Evolutionary conservation across 2,113 vertebrate genomes (phyloP), one percentile per base, ranked within the genome.

Genomic region (Ancistrus triradiatus): DNA sequence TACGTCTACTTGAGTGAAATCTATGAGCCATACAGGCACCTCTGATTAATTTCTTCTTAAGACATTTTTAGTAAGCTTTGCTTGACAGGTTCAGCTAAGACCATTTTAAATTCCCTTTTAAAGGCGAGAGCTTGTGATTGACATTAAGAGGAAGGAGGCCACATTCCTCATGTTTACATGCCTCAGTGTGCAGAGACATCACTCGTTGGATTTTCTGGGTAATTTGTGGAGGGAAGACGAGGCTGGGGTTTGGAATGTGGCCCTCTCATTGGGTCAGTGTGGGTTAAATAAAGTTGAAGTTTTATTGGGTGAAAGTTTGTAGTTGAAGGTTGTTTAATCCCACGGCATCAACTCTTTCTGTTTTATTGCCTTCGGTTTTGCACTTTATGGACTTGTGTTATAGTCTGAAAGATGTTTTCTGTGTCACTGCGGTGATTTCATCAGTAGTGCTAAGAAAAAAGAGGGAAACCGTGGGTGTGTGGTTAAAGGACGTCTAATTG

Each of bases 91-190:
- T 61, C 14, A 40, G 35, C 27, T 46, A 50, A 50, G 33, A 63
- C 42, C 31, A 18, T 73, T 48, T 75, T 63, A 69, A 74, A 49
- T 63, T 50, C n/a, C 59, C 68, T 72, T 70, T 68, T 74, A 79
- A 78, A 82, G 70, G 71, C 78, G 18, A 62, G 51, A 13, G 18
- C 59, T 59, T 59, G 33, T 63, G n/a, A n/a, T n/a, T n/a, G 59
- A 63, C 65, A 59, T 43, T 68, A 52, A 63, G 13, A 7, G 27
- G 10, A 18, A 68, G 59, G 65, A 74, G 74, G 74, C 71, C 66
- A 63, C 78, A 87, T 87, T 89, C 83, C 81, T 80, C 1, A 6
- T 82, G 82, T 82, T 81, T 78, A 83, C 73, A 74, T 70, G 77
- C 71, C 38, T 75, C 73, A 69, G 42, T 78, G 74, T 74, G 61